Evolutionary conservation across 2,888 invertebrate genomes (phyloP).

Genomic region (Callinectes sapidus): DNA sequence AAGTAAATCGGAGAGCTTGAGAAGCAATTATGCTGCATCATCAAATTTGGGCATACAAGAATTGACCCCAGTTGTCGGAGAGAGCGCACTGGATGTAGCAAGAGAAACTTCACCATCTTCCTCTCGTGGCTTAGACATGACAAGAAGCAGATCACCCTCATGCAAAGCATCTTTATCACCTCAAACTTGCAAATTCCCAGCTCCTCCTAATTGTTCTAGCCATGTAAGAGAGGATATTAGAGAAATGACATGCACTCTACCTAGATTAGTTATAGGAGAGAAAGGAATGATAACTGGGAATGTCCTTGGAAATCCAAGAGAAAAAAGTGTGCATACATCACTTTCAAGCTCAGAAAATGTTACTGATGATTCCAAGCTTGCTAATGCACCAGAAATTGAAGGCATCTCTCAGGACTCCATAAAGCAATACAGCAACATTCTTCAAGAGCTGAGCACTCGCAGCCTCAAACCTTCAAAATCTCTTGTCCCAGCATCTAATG

Average conservation of each 20-base stretch:
- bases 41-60: not conserved
- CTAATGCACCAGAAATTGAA: not conserved
- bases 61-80: not conserved
- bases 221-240: not conserved
- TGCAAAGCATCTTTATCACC: not conserved
- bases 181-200: not conserved
- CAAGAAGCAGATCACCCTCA: not conserved
- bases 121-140: not conserved
- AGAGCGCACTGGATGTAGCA: not conserved
- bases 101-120: not conserved
- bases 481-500: not conserved
- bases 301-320: not conserved
- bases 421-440: not conserved
- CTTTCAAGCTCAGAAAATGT: not conserved
- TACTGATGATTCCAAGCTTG: not conserved
- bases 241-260: not conserved
- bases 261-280: not conserved
- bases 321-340: not conserved
- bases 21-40: not conserved
- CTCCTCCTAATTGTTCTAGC: not conserved
- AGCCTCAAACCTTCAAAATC: not conserved
- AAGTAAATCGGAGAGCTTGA: constrained; percentile 57
- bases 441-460: constrained; percentile 30
- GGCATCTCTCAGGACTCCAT: not conserved
- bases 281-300: not conserved